Conservation (phyloP, 2,888 invertebrate genomes). For the Melanophora roralis region DNA sequence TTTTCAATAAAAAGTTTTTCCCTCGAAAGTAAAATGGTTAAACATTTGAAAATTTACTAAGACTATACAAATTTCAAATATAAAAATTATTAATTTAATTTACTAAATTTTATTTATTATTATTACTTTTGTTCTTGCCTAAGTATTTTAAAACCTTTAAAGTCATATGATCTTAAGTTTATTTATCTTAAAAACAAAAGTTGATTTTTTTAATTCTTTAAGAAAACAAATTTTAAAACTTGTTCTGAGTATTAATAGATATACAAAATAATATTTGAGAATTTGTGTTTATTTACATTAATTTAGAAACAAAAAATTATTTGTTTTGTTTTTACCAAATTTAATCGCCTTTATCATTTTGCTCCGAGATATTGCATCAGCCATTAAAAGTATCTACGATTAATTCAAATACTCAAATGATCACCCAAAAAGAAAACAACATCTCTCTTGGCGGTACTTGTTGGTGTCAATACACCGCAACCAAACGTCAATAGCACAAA, state of each 20-base stretch:
- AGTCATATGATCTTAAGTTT: neutral
- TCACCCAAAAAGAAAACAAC: neutral
- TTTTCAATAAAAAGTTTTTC: too few species aligned
- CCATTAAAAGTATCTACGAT: conserved; percentile 9
- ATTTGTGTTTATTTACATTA: neutral
- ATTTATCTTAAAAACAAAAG: neutral
- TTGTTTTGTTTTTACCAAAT: neutral
- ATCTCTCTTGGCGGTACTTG: conserved; percentile 28
- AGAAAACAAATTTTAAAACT: neutral
- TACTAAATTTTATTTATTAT: too few species aligned
- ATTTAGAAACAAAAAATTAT: neutral
- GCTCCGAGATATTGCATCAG: conserved; percentile 43
- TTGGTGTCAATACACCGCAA: conserved; percentile 37
- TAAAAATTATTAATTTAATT: too few species aligned
- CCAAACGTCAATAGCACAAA: conserved; percentile 22
- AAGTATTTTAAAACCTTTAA: neutral
- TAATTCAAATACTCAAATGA: conserved; percentile 18
- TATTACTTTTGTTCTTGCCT: too few species aligned
- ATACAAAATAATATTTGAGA: neutral
- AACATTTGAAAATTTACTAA: too few species aligned
- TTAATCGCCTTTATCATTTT: conserved; percentile 13
- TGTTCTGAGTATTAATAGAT: neutral
- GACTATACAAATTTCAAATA: too few species aligned
- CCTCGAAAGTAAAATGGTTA: too few species aligned
- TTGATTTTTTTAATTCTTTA: neutral